These are phyloP conservation scores for Melanogrammus aeglefinus DNA, from an alignment of 2,797 vertebrate genomes.

Conservation along the genomic window DNA sequence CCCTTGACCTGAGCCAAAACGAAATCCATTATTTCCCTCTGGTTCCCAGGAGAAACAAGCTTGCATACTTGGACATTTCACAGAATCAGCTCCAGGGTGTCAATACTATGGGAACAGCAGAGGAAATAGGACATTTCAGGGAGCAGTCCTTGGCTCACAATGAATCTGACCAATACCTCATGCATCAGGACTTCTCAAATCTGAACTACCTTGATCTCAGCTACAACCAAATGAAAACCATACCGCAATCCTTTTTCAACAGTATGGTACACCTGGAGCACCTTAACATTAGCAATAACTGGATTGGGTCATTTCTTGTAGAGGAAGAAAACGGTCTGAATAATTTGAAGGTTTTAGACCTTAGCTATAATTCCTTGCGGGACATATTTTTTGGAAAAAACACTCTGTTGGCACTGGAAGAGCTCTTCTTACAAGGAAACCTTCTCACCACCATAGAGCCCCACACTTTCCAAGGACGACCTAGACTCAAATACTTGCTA, in stretches of 20 bases:
- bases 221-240: constrained; percentile 83
- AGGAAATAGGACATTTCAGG: constrained; percentile 50
- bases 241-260: constrained; percentile 77
- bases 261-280: constrained; percentile 76
- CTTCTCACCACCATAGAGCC: constrained; percentile 69
- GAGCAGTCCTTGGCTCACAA: constrained; percentile 49
- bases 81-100: constrained; percentile 81
- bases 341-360: constrained; percentile 73
- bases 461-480: constrained; percentile 74
- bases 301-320: constrained; percentile 74
- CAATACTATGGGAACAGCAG: constrained; percentile 51
- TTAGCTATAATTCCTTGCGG: constrained; percentile 83
- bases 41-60: constrained; percentile 75
- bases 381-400: constrained; percentile 68
- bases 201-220: constrained; percentile 88
- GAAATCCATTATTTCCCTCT: constrained; percentile 83
- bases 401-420: constrained; percentile 64
- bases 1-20: constrained; percentile 89
- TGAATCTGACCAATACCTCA: constrained; percentile 40
- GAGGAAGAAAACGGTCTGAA: constrained; percentile 50
- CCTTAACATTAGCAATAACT: constrained; percentile 91
- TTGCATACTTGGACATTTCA: constrained; percentile 83
- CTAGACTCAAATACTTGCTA: constrained; percentile 75
- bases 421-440: constrained; percentile 82
- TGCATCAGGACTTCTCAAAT: constrained; percentile 45